Base-by-base conservation (phyloP, 2,888 invertebrate species). In the Nineta flava region DNA sequence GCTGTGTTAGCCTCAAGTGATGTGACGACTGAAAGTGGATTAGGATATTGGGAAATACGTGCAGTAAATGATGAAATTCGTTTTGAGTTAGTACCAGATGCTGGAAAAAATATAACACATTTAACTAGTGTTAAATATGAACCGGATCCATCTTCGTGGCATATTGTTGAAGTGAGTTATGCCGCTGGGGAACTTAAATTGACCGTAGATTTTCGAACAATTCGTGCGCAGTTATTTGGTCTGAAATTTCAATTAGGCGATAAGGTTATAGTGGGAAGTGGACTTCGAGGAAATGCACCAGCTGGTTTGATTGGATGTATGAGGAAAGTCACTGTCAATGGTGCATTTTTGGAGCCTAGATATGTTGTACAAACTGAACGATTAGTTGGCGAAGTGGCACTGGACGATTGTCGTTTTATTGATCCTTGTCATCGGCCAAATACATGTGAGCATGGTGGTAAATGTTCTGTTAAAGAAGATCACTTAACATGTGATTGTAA, bases 391-490 rank as follows among this genome's bases (percentile, higher is more conserved):
- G 88, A 90, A 66, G 88, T 92, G 10, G 90, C 91, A 0, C 71
- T 92, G 53, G 92, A 92, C 60, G 88, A 91, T 60, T 92, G 92
- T 62, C 79, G 86, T 61, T 86, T 91, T 60, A 84, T 92, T 2
- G 87, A 92, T 66, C 90, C 91, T 0, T 92, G 92, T 61, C 82
- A 82, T 35, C 72, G 90, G 53, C 91, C 91, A 0, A 88, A 91
- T 59, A 90, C 90, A 43, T 94, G 94, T 60, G 91, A 93, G 60
- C 93, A 95, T 62, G 90, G 84, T 1, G 93, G 92, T 0, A 81
- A 84, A 58, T 95, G 94, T 66, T 85, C 88, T 19, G 87, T 93
- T 0, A 81, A 86, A 60, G 88, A 92, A 63, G 87, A 91, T 59
- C 74, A 82, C 49, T 81, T 93, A 42, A 84, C 82, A 31, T 95